Conservation (phyloP, 2,113 vertebrate species). For the Orycteropus afer region DNA sequence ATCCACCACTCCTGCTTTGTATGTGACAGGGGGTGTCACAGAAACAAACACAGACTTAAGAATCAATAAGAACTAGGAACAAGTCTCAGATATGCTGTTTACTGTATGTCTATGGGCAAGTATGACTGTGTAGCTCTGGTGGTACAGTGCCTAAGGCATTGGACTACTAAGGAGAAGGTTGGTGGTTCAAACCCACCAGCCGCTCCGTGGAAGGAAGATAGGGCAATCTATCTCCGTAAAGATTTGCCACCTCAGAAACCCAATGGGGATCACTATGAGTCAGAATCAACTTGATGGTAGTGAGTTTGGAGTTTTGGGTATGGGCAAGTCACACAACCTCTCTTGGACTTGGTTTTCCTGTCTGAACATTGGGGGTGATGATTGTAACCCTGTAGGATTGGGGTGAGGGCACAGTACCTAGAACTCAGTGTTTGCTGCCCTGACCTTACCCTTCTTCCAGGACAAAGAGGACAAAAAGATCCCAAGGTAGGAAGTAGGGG, state of each 20-base stretch:
- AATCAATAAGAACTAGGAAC: neutral
- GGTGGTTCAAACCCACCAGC: too few species aligned
- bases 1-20: neutral
- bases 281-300: too few species aligned
- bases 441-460: neutral
- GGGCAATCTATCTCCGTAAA: too few species aligned
- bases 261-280: too few species aligned
- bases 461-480: neutral
- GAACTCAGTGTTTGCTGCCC: neutral
- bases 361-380: neutral
- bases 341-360: neutral
- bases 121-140: too few species aligned
- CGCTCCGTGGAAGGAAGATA: too few species aligned
- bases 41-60: neutral
- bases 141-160: too few species aligned
- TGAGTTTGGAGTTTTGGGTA: too few species aligned
- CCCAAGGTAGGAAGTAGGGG: neutral
- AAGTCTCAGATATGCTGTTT: neutral
- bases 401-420: neutral
- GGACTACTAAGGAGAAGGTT: too few species aligned
- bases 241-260: too few species aligned
- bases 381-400: neutral
- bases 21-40: neutral
- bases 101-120: neutral
- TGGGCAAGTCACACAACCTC: neutral